Conservation (phyloP, 2,888 invertebrate species). For the Phengaris alcon region DNA sequence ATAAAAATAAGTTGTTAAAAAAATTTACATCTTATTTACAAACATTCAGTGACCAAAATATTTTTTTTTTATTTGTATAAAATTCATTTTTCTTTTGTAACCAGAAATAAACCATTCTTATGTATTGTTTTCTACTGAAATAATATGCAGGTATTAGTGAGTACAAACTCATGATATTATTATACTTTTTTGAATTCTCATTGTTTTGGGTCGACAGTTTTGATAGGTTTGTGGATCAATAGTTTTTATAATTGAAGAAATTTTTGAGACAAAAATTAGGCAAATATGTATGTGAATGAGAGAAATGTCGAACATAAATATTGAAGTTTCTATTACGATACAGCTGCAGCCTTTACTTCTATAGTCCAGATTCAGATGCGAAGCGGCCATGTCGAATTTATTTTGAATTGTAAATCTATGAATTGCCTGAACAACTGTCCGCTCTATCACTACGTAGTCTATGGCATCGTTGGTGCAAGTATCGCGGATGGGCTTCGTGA, state of each 20-base stretch:
- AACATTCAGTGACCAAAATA: too few relatives aligned
- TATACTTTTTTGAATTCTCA: background rate
- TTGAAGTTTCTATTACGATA: background rate
- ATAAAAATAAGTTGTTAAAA: too few relatives aligned
- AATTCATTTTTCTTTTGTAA: too few relatives aligned
- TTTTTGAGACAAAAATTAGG: background rate
- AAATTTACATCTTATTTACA: too few relatives aligned
- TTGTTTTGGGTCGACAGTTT: background rate
- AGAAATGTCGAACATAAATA: background rate
- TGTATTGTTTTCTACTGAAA: too few relatives aligned
- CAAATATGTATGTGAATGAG: background rate
- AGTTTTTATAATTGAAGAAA: background rate
- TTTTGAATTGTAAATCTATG: slow-evolving; percentile 41
- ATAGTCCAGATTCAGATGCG: slow-evolving; percentile 33
- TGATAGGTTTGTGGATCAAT: slow-evolving; percentile 13
- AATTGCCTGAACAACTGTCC: slow-evolving; percentile 46
- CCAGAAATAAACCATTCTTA: too few relatives aligned
- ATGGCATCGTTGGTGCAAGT: slow-evolving; percentile 61
- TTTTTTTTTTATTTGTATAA: too few relatives aligned
- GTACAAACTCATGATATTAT: too few relatives aligned
- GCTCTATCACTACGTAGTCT: slow-evolving; percentile 48
- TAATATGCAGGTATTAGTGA: too few relatives aligned
- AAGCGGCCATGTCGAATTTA: slow-evolving; percentile 43
- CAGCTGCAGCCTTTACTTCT: background rate
- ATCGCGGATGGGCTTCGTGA: slow-evolving; percentile 61